Conservation (phyloP, 1,140 invertebrate species). For the Drosophila sp. region DNA sequence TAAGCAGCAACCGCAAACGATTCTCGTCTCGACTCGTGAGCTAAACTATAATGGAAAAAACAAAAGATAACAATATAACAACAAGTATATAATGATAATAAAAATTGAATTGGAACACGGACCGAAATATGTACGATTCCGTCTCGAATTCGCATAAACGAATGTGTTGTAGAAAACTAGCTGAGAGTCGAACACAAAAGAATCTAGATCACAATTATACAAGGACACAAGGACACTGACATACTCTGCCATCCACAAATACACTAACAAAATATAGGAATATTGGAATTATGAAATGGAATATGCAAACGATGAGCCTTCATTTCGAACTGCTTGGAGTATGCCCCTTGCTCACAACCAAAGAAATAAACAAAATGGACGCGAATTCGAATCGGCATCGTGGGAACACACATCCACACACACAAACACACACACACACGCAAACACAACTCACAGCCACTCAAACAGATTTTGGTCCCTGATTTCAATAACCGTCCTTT, state of each 20-base stretch:
- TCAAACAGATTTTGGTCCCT: constrained; percentile 51
- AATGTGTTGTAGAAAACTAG: constrained; percentile 27
- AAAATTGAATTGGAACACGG: constrained; percentile 37
- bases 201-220: constrained; percentile 9
- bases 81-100: constrained; percentile 9
- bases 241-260: neutral
- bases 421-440: neutral
- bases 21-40: neutral
- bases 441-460: too few relatives aligned
- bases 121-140: constrained; percentile 40
- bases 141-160: constrained; percentile 36
- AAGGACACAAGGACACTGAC: neutral
- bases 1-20: constrained; percentile 38
- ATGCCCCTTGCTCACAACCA: constrained; percentile 53
- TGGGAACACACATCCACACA: constrained; percentile 6
- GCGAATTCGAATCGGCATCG: constrained; percentile 44
- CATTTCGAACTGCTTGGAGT: constrained; percentile 51
- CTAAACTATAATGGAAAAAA: constrained; percentile 12
- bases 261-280: constrained; percentile 6
- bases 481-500: constrained; percentile 80
- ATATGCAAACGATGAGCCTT: constrained; percentile 27
- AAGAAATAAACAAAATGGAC: constrained; percentile 34
- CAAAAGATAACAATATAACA: constrained; percentile 7
- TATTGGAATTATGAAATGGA: constrained; percentile 4
- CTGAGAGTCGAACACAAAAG: constrained; percentile 11